phyloP scores from a whole-genome alignment of 2,113 vertebrate species.

The Australoheros scitulus region DNA sequence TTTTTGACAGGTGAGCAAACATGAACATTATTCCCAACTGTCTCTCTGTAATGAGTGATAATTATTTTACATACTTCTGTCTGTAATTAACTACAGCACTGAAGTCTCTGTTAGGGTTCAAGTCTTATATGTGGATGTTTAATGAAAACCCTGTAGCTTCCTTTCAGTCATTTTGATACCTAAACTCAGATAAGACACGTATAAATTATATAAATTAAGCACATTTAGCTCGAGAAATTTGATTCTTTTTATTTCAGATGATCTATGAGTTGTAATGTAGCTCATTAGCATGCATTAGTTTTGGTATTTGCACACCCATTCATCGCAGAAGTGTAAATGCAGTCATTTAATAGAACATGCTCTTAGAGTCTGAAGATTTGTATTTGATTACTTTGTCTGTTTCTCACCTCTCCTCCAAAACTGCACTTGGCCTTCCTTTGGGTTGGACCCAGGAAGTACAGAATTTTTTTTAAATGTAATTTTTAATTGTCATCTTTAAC shows the following conservation, averaged over 20 bases:
- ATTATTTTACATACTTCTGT: background rate
- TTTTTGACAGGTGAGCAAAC: slow-evolving; percentile 48
- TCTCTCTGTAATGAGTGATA: background rate
- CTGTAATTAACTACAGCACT: background rate
- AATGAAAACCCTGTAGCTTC: background rate
- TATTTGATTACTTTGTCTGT: background rate
- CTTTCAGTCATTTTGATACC: background rate
- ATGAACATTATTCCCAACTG: slow-evolving; percentile 16
- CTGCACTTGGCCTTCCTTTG: background rate
- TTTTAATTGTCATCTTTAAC: background rate
- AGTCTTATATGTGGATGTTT: background rate
- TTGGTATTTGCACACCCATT: background rate
- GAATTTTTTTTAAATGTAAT: background rate
- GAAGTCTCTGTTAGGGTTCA: background rate
- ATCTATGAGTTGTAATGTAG: background rate
- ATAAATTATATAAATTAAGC: background rate
- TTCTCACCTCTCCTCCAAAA: background rate
- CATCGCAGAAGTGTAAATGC: background rate
- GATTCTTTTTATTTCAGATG: background rate
- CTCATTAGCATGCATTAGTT: background rate
- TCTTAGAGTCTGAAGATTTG: background rate
- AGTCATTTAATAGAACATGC: background rate
- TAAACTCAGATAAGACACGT: background rate
- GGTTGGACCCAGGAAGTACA: background rate
- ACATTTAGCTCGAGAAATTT: background rate